Conservation (phyloP, 2,888 invertebrate genomes). For the Carterocephalus palaemon region DNA sequence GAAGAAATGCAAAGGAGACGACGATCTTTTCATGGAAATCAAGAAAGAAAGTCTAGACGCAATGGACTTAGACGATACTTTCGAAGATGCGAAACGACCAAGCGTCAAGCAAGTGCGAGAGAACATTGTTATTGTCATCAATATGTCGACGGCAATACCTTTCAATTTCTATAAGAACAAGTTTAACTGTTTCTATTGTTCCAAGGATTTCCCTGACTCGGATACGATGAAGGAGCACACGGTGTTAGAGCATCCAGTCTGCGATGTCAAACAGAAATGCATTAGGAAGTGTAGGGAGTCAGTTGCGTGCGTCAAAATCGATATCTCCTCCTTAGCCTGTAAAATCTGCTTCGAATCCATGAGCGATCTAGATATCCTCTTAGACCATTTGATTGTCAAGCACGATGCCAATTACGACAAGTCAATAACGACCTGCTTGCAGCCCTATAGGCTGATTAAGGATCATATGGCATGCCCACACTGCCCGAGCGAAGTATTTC, state of each 20-base stretch:
- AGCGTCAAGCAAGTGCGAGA: slow-evolving; percentile 67
- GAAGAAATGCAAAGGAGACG: slow-evolving; percentile 58
- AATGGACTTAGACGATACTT: slow-evolving; percentile 56
- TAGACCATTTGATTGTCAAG: slow-evolving; percentile 63
- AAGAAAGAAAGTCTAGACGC: slow-evolving; percentile 56
- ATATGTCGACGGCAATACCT: slow-evolving; percentile 72
- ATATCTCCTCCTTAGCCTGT: slow-evolving; percentile 60
- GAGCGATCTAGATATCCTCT: slow-evolving; percentile 51
- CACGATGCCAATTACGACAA: slow-evolving; percentile 67
- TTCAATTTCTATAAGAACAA: slow-evolving; percentile 72
- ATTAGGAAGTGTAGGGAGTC: slow-evolving; percentile 68
- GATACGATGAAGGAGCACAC: slow-evolving; percentile 66
- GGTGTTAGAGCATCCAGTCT: slow-evolving; percentile 58
- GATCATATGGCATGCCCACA: slow-evolving; percentile 67
- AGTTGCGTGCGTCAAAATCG: slow-evolving; percentile 69
- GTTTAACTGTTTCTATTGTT: slow-evolving; percentile 71
- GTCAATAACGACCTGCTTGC: slow-evolving; percentile 62
- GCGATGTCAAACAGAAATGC: slow-evolving; percentile 63
- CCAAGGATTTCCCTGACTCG: slow-evolving; percentile 66
- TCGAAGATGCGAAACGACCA: slow-evolving; percentile 54
- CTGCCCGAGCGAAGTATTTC: slow-evolving; percentile 59
- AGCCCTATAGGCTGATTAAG: slow-evolving; percentile 62
- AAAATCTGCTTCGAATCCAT: slow-evolving; percentile 65
- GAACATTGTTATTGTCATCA: slow-evolving; percentile 64
- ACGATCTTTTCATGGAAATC: slow-evolving; percentile 47